Percentiles rank a stretch among this genome's conserved stretches.
phyloP scores from a whole-genome alignment of 1,140 invertebrate genomes.

The Euura saliciscinereae region DNA sequence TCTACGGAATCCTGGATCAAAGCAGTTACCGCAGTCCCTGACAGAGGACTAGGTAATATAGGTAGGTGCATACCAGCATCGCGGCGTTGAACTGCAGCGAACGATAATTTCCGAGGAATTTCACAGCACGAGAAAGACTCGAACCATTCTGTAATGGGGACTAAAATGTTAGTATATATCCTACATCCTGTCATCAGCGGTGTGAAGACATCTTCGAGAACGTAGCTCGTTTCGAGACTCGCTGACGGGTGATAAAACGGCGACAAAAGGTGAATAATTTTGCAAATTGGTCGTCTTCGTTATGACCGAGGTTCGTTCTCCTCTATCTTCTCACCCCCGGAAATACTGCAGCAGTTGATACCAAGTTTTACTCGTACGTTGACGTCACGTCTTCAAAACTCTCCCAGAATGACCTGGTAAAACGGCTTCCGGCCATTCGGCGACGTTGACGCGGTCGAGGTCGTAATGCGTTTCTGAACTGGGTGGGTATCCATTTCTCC shows the following conservation, averaged over 20 bases:
- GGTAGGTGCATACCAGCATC: background rate
- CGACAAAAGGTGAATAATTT: background rate
- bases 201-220: too few species aligned
- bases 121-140: background rate
- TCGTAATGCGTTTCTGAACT: conserved; percentile 28
- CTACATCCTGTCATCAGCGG: too few species aligned
- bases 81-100: background rate
- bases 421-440: conserved; percentile 25
- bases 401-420: background rate
- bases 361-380: background rate
- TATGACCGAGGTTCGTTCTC: background rate
- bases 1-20: background rate
- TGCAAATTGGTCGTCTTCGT: background rate
- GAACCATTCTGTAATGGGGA: too few species aligned
- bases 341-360: background rate
- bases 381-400: background rate
- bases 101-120: background rate
- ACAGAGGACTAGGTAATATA: background rate
- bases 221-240: too few species aligned
- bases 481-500: conserved; percentile 35
- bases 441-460: conserved; percentile 28
- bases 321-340: too few species aligned
- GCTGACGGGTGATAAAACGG: too few species aligned
- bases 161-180: too few species aligned
- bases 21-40: background rate